Conservation (phyloP, 2,113 vertebrate species). For the Grus americana region DNA sequence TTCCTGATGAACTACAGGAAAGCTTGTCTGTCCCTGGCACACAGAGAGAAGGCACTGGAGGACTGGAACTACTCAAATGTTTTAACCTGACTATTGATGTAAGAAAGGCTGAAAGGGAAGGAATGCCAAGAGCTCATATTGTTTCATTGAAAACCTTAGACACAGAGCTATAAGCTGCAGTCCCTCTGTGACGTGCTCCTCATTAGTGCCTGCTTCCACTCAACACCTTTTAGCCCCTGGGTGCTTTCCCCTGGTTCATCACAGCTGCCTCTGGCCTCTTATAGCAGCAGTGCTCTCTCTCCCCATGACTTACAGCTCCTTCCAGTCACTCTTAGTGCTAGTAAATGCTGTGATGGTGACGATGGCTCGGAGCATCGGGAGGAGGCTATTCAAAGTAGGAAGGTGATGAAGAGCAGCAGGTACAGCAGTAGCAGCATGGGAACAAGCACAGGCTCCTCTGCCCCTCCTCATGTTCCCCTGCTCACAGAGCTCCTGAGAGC, state of each 20-base stretch:
- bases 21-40: not conserved
- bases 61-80: not conserved
- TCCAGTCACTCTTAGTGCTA: not conserved
- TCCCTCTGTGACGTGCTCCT: not conserved
- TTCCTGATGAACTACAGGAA: not conserved
- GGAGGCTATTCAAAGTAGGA: not conserved
- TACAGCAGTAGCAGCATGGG: not conserved
- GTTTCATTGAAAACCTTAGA: not conserved
- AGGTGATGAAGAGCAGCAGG: not conserved
- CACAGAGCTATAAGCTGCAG: not conserved
- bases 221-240: not conserved
- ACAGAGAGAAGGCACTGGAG: not conserved
- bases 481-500: not conserved
- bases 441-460: not conserved
- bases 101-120: not conserved
- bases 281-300: not conserved
- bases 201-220: not conserved
- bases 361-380: not conserved
- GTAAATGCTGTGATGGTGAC: not conserved
- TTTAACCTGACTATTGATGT: not conserved
- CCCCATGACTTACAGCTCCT: not conserved
- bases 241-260: not conserved
- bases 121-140: not conserved
- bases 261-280: not conserved
- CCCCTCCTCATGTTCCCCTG: not conserved